Base-by-base conservation (phyloP, 2,888 invertebrate species). In the Thelaira solivaga region DNA sequence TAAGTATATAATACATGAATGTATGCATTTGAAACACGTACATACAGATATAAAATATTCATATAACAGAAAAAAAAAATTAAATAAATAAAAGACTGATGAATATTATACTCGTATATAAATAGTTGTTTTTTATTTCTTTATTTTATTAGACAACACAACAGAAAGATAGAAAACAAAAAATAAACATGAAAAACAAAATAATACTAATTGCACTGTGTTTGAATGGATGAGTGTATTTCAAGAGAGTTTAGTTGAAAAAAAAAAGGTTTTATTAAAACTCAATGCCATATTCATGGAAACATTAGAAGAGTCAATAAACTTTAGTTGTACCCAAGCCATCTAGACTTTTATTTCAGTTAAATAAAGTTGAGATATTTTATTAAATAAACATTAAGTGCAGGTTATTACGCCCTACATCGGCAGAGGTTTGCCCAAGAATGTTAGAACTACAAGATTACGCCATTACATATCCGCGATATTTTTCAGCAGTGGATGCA, bases 241-340 rank as follows among this genome's bases (percentile, higher is more conserved):
- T 39, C 41, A n/a, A n/a, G n/a, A 59, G 26, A 20, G 29, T 45
- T 34, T 43, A 36, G 16, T 55, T 36, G 1, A 55, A 34, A 29
- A 41, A 26, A 43, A 65, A 16, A 45, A 20, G 41, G 20, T 49
- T 16, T 59, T 20, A 45, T 34, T 45, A 61, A 10, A 20, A 43
- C 74, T 67, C 74, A 74, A 74, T 74, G 74, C 67, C 67, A 67
- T 61, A 74, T 67, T 61, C 51, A 67, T 74, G 67, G 59, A 67
- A 67, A 51, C 29, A 31, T 16, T 49, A 26, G 43, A 59, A 65
- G 65, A 74, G 74, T 67, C 74, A 74, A 74, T 61, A 67, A 74
- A 67, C 67, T 73, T 49, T 41, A 53, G 31, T 20, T n/a, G 39
- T 49, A 36, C 20, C n/a, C 18, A 53, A 4, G 39, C 16, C 22